These are phyloP conservation scores for Telmatherina bonti DNA, from an alignment of 2,797 vertebrate genomes.

Conservation along the genomic window DNA sequence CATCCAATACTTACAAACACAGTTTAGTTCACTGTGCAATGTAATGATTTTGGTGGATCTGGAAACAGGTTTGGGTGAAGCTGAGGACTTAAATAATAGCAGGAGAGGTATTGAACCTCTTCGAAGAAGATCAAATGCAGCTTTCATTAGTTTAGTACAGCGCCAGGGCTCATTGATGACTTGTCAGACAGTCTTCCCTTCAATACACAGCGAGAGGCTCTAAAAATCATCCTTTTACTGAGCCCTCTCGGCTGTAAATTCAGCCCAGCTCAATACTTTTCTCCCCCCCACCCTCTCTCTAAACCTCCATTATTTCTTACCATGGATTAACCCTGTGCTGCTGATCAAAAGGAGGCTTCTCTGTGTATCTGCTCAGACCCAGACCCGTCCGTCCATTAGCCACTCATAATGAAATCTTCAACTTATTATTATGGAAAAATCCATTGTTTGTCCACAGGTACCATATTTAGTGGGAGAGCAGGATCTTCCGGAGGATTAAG, in stretches of 20 bases:
- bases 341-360: constrained; percentile 80
- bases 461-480: constrained; percentile 78
- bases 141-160: constrained; percentile 89
- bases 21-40: constrained; percentile 82
- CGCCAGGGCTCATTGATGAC: constrained; percentile 84
- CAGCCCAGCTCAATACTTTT: constrained; percentile 80
- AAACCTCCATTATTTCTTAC: constrained; percentile 80
- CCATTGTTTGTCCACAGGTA: constrained; percentile 84
- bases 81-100: constrained; percentile 86
- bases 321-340: constrained; percentile 83
- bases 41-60: constrained; percentile 83
- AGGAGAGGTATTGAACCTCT: constrained; percentile 84
- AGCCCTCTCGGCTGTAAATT: constrained; percentile 85
- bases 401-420: constrained; percentile 81
- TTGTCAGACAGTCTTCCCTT: constrained; percentile 87
- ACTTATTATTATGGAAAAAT: constrained; percentile 84
- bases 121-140: constrained; percentile 85
- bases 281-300: constrained; percentile 39
- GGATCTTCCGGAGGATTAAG: constrained; percentile 81
- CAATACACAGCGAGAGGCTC: constrained; percentile 84
- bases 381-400: constrained; percentile 73
- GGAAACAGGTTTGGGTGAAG: constrained; percentile 84
- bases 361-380: constrained; percentile 65
- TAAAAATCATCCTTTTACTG: constrained; percentile 86
- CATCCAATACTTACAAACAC: constrained; percentile 81